Evolutionary conservation across 2,797 vertebrate genomes (phyloP), one percentile per base, ranked within the genome.

Genomic region (Otolemur crassicaudatus): DNA sequence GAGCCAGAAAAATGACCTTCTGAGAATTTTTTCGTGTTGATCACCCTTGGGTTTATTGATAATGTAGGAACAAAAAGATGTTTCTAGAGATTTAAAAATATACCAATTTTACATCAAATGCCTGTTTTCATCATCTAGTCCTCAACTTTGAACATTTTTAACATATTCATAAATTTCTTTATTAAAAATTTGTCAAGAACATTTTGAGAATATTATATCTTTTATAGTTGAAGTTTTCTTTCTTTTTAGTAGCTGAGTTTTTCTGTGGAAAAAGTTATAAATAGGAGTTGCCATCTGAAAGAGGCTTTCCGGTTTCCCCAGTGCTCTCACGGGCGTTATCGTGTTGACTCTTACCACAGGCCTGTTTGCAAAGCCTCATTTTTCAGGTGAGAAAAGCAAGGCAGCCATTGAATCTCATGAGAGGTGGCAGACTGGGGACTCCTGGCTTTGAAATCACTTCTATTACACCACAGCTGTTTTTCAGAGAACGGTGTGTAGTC

Each of bases 21-120:
- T 87, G 49, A 82, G 76, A 67, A 25, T 73, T 43, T 83, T 94
- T 97, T 92, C 31, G 37, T 63, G 34, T 92, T 82, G 56, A 60
- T 46, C 65, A 70, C 6, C 31, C n/a, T 86, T 63, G 85, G 69
- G 53, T 69, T 88, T 86, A 61, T 37, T 77, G 56, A 60, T 87
- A 86, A 77, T 29, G 40, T 3, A 94, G 25, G 25, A 94, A 86
- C 67, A 82, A 61, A 91, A 91, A 84, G 40, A 22, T 76, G 7
- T 58, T 94, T 70, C 58, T 84, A 72, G 72, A 65, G 76, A 82
- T 76, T 95, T 86, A 49, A 85, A 70, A 69, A 76, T 76, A 49
- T 22, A 65, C 56, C 56, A 77, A 40, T 77, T 92, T 90, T 56
- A 77, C 29, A 77, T 82, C 40, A 65, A 56, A 31, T 82, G 46